Conservation (phyloP, 2,888 invertebrate genomes). For the Meliscaeva auricollis region DNA sequence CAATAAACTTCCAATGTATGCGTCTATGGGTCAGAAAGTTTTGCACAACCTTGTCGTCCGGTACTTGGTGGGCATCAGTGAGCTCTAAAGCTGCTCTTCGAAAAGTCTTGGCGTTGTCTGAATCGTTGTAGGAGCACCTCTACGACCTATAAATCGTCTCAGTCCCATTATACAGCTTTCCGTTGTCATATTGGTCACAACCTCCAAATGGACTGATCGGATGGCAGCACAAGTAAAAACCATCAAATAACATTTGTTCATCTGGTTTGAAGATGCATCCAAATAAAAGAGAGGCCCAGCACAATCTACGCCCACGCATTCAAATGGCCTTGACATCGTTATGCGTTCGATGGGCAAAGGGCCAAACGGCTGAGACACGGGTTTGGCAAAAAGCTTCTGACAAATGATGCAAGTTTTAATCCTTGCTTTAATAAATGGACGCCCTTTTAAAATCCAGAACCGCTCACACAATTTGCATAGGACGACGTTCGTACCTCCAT, state of each 20-base stretch:
- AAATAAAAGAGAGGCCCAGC: constrained; percentile 37
- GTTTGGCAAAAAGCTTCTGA: constrained; percentile 22
- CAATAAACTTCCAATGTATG: constrained; percentile 18
- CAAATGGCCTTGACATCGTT: constrained; percentile 29
- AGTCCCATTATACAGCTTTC: constrained; percentile 15
- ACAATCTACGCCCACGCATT: constrained; percentile 38
- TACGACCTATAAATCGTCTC: constrained; percentile 9
- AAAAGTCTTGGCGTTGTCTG: constrained; percentile 12
- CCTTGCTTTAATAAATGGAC: constrained; percentile 19
- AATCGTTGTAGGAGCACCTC: constrained; percentile 9
- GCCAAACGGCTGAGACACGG: constrained; percentile 17
- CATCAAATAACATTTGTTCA: constrained; percentile 35
- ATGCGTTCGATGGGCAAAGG: constrained; percentile 17
- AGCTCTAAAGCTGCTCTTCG: constrained; percentile 11
- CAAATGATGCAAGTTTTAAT: constrained; percentile 23
- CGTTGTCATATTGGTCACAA: constrained; percentile 1
- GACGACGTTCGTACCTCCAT: constrained; percentile 26
- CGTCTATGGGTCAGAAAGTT: constrained; percentile 7
- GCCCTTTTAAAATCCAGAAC: constrained; percentile 34
- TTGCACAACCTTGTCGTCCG: neutral
- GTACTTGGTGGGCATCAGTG: neutral
- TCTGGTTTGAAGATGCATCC: constrained; percentile 19
- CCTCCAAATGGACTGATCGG: constrained; percentile 21
- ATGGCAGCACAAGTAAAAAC: constrained; percentile 39
- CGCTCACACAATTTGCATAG: constrained; percentile 9